Conservation (phyloP, 2,797 vertebrate species). For the Orestias chungarensis region DNA sequence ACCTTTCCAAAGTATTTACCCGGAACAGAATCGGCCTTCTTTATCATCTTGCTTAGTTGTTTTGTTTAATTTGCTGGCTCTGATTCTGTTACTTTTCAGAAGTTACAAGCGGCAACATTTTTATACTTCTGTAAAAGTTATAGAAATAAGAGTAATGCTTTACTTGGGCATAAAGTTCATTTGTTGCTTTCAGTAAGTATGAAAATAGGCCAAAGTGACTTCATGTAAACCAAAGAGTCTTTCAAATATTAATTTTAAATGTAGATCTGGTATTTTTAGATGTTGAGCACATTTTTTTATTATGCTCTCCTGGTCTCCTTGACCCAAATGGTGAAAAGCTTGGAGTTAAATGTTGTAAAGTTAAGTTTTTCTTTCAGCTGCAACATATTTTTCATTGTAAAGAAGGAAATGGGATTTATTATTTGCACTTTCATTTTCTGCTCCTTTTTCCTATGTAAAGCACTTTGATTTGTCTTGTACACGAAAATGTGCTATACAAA, state of each 20-base stretch:
- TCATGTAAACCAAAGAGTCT: not conserved
- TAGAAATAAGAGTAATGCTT: too few species aligned
- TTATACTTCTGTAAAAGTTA: too few species aligned
- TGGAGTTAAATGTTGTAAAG: not conserved
- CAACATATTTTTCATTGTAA: not conserved
- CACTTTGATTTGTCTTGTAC: too few species aligned
- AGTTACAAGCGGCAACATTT: too few species aligned
- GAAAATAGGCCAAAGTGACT: not conserved
- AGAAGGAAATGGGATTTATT: not conserved
- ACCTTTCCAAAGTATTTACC: too few species aligned
- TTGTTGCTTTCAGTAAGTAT: too few species aligned
- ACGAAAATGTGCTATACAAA: too few species aligned
- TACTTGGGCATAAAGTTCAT: too few species aligned
- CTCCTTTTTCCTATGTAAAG: too few species aligned
- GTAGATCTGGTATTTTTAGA: not conserved
- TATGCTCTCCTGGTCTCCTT: not conserved
- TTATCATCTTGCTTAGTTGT: not conserved
- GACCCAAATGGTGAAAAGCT: not conserved
- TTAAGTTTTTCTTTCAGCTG: not conserved
- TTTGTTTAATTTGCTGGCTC: not conserved
- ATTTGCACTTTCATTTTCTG: too few species aligned
- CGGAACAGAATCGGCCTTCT: not conserved
- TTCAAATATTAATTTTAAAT: not conserved
- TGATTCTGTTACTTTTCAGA: too few species aligned
- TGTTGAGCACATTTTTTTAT: not conserved